Percentiles rank a stretch among this genome's conserved stretches.
Conservation (phyloP, 2,113 vertebrate genomes). For the Takifugu flavidus region DNA sequence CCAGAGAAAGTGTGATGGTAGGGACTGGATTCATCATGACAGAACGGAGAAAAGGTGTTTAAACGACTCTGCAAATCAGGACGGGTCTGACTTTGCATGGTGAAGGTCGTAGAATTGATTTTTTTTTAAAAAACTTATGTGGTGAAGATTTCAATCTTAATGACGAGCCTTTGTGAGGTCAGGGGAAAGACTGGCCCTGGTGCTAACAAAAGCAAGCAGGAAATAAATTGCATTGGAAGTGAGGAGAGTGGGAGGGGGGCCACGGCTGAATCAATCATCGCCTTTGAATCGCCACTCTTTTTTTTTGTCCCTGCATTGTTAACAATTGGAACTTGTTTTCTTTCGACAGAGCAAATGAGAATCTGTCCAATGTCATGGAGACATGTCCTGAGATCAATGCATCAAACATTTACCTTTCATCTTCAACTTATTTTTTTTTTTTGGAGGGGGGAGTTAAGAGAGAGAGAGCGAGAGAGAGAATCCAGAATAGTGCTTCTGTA, state of each 20-base stretch:
- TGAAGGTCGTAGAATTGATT: conserved; percentile 77
- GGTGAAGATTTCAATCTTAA: conserved; percentile 74
- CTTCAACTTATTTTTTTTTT: conserved; percentile 28
- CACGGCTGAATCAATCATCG: conserved; percentile 7
- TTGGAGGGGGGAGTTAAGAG: background rate
- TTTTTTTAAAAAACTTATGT: conserved; percentile 71
- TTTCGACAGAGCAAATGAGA: conserved; percentile 17
- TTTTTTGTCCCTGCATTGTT: background rate
- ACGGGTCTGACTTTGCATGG: conserved; percentile 55
- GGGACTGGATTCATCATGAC: too few species aligned
- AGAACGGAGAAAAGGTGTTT: conserved; percentile 22
- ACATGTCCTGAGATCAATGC: conserved; percentile 37
- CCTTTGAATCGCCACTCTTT: conserved; percentile 23
- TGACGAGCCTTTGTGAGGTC: conserved; percentile 67
- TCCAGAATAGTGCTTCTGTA: conserved; percentile 52
- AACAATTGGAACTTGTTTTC: conserved; percentile 14
- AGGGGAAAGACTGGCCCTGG: conserved; percentile 38
- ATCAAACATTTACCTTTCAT: conserved; percentile 33
- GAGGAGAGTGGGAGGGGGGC: conserved; percentile 12
- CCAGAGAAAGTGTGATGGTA: too few species aligned
- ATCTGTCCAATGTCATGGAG: conserved; percentile 22
- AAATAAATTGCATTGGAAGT: conserved; percentile 52
- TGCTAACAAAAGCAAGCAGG: conserved; percentile 60
- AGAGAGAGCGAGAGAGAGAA: conserved; percentile 47
- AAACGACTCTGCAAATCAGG: conserved; percentile 27